phyloP scores from a whole-genome alignment of 2,888 invertebrate species.

The Rhabditoides inermis region DNA sequence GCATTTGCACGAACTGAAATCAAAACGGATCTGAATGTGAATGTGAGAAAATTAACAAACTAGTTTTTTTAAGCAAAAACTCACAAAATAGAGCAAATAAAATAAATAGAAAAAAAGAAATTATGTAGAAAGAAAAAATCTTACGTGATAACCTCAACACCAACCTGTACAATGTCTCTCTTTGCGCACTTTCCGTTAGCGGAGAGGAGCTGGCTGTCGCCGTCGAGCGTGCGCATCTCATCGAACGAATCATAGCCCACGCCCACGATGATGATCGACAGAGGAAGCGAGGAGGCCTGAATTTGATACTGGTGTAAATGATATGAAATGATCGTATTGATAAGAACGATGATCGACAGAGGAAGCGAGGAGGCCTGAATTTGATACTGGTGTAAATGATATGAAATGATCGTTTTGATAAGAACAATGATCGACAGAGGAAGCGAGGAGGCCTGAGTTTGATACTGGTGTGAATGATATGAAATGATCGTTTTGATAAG shows the following conservation, averaged over 20 bases:
- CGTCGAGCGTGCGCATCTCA: conserved; percentile 57
- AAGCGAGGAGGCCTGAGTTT: no score
- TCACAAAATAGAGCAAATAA: not conserved
- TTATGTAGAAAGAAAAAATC: not conserved
- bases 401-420: no score
- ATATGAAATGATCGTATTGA: no score
- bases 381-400: no score
- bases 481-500: no score
- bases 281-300: conserved; percentile 11
- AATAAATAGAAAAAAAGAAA: not conserved
- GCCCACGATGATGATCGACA: conserved; percentile 13
- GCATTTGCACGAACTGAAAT: conserved; percentile 41
- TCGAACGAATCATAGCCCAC: conserved; percentile 13
- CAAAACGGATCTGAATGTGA: not conserved
- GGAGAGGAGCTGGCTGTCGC: conserved; percentile 56
- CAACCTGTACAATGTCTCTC: conserved; percentile 60
- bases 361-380: no score
- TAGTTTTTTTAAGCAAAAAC: not conserved
- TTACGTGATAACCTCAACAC: not conserved
- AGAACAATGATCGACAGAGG: no score
- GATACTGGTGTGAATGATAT: no score
- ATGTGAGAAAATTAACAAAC: not conserved
- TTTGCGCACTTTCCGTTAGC: conserved; percentile 56
- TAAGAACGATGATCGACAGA: no score
- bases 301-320: no score